Base-by-base conservation (phyloP, 2,888 invertebrate genomes). In the Synergus gifuensis region DNA sequence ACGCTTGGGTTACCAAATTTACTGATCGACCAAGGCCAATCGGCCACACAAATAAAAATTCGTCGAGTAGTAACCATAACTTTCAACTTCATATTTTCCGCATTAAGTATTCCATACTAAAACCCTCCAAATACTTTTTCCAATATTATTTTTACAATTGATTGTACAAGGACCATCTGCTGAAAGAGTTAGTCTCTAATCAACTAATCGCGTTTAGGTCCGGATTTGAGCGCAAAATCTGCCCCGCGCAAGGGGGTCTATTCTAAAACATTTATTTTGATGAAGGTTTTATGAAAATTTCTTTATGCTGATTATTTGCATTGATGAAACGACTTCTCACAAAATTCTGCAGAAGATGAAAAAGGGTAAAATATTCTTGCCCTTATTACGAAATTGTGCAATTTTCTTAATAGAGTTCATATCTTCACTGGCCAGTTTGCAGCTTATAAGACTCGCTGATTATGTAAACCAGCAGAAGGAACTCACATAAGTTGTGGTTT, bases 11-110 rank as follows among this genome's bases (percentile, higher is more conserved):
- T 36, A 69, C 49, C 46, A 49, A 69, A 67, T 54, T 58, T 58
- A 81, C 77, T 78, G 80, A 80, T 83, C 67, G 66, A 66, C 78
- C 78, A 77, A 80, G 77, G 67, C 40, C 64, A 64, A 40, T 64
- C 66, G 66, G 42, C 69, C 79, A 63, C 63, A 54, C 11, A 28
- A 28, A 62, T 46, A 28, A 64, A 63, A 44, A 77, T 54, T 44
- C 64, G 49, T 44, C 49, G 49, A 77, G 49, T 77, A 46, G 69
- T 28, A 69, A 49, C 69, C 49, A 49, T 49, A 69, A 69, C 14
- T 69, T 69, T 16, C 8, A 49, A 69, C 69, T 69, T 69, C 49
- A 69, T 49, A 69, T 49, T 69, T 49, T 69, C 28, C 16, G 49
- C 69, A 69, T 69, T 49, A 69, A 49, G 49, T 46, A 49, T 69